Evolutionary conservation across 92 coral and sea anemone genomes (phyloP).

Genomic region (Epizoanthus fatuus): DNA sequence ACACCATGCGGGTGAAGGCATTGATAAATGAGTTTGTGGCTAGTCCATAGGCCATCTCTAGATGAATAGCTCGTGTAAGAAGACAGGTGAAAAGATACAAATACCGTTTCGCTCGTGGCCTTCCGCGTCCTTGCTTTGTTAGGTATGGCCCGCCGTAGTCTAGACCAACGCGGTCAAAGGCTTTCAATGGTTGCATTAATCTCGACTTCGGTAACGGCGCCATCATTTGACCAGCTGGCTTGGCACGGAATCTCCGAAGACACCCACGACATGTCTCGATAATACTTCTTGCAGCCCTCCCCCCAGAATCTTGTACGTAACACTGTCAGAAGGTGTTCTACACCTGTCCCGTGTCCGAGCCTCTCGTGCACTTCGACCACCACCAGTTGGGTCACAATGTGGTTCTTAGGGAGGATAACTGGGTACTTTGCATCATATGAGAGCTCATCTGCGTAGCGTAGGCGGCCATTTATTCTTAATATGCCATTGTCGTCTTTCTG

Average conservation of each 20-base stretch:
- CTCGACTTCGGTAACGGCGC: constrained; percentile 47
- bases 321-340: constrained; percentile 52
- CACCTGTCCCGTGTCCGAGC: constrained; percentile 61
- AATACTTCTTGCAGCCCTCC: constrained; percentile 22
- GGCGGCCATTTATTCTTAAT: constrained; percentile 44
- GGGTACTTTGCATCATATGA: constrained; percentile 31
- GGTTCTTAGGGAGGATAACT: constrained; percentile 25
- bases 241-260: constrained; percentile 35
- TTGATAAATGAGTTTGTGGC: constrained; percentile 48
- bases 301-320: constrained; percentile 53
- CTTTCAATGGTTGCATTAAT: constrained; percentile 20
- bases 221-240: constrained; percentile 52
- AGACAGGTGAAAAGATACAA: constrained; percentile 51
- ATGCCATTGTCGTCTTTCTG: constrained; percentile 34
- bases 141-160: constrained; percentile 45
- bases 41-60: constrained; percentile 34
- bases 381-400: constrained; percentile 26
- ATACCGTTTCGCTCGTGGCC: constrained; percentile 41
- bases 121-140: constrained; percentile 67
- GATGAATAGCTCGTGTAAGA: constrained; percentile 45
- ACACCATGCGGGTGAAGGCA: constrained; percentile 38
- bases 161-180: constrained; percentile 36
- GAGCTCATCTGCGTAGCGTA: constrained; percentile 56
- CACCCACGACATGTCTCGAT: constrained; percentile 35
- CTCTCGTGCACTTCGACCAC: constrained; percentile 46